Conservation (phyloP, 2,113 vertebrate genomes). For the Plecotus auritus region DNA sequence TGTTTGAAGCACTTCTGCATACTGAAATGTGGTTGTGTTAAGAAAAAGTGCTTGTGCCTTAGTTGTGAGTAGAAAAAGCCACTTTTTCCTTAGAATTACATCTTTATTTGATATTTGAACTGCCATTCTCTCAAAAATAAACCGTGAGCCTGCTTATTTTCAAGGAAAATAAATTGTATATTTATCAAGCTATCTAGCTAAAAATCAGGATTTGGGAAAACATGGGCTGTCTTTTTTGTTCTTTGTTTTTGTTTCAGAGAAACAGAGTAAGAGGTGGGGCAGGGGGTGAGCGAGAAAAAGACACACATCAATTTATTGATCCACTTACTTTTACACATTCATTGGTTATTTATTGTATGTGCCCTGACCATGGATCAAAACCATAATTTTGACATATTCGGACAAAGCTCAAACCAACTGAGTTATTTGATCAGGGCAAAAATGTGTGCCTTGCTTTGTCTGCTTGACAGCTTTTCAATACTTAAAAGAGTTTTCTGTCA, state of each 20-base stretch:
- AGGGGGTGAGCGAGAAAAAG: background rate
- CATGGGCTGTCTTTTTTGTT: background rate
- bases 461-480: background rate
- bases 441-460: background rate
- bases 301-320: background rate
- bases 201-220: background rate
- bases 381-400: no score
- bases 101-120: background rate
- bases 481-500: background rate
- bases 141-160: background rate
- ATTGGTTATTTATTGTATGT: background rate
- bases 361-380: no score
- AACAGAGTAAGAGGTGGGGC: background rate
- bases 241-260: background rate
- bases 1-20: background rate
- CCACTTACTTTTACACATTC: background rate
- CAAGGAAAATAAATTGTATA: background rate
- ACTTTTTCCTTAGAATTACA: background rate
- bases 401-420: background rate
- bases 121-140: background rate
- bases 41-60: background rate
- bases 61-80: background rate
- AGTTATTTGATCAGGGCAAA: no score
- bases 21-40: background rate
- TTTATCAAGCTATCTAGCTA: conserved; percentile 4